Percentiles rank a stretch among this genome's conserved stretches.
Conservation (phyloP, 2,113 vertebrate species). For the Falcunculus frontatus region DNA sequence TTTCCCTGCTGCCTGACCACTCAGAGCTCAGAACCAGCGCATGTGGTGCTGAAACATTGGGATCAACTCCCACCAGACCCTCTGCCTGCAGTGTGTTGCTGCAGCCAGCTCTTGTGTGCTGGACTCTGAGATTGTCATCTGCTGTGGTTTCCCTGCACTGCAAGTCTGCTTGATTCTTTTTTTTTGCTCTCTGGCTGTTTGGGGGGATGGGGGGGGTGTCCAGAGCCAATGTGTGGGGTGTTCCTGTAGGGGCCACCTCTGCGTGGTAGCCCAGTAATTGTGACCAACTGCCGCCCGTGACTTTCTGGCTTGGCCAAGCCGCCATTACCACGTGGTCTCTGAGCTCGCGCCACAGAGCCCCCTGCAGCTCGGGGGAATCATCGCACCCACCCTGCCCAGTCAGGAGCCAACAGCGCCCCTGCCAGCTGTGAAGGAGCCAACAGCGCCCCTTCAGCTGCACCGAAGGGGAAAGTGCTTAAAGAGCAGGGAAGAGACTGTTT, state of each 20-base stretch:
- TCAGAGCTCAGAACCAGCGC: background rate
- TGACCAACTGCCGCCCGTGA: fast-evolving
- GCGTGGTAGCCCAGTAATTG: fast-evolving
- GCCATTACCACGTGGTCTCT: fast-evolving
- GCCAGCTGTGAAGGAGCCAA: background rate
- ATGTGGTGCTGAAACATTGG: fast-evolving
- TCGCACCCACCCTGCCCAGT: background rate
- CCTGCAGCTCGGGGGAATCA: background rate
- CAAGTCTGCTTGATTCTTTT: background rate
- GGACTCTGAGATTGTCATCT: fast-evolving
- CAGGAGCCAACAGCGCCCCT: background rate
- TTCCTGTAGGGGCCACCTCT: too few relatives aligned
- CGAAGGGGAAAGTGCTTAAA: background rate
- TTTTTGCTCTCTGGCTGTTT: background rate
- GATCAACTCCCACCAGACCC: fast-evolving
- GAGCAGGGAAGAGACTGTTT: background rate
- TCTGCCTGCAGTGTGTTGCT: fast-evolving
- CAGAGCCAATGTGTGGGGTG: background rate
- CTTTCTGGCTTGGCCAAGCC: fast-evolving
- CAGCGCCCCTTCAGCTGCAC: too few relatives aligned
- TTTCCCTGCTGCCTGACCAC: background rate
- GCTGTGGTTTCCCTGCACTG: background rate
- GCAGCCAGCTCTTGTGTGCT: fast-evolving
- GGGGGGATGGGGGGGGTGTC: background rate
- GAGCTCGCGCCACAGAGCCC: fast-evolving